A percentile compares a stretch with the other conserved stretches of the same genome.
These are phyloP conservation scores for Phenganax subtilis DNA, from an alignment of 92 coral and sea anemone species.

Conservation along the genomic window DNA sequence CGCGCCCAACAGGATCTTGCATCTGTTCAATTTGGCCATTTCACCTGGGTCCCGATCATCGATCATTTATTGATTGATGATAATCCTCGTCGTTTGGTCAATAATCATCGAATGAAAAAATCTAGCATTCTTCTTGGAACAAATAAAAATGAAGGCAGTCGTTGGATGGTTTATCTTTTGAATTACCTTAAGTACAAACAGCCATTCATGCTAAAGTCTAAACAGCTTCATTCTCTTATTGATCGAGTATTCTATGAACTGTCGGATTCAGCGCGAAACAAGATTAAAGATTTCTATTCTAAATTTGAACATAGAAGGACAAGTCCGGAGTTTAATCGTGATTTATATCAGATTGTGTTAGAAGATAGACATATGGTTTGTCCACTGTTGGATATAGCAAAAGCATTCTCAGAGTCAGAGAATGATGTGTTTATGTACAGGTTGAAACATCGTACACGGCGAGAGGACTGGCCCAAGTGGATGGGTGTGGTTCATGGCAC, in stretches of 20 bases:
- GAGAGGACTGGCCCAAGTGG: conserved; percentile 41
- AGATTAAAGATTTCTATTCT: conserved; percentile 31
- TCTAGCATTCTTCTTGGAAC: conserved; percentile 27
- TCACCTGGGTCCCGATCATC: conserved; percentile 35
- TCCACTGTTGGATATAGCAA: conserved; percentile 35
- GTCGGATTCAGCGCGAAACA: conserved; percentile 20
- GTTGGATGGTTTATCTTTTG: conserved; percentile 39
- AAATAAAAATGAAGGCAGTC: conserved; percentile 40
- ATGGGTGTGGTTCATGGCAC: conserved; percentile 41
- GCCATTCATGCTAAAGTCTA: conserved; percentile 1
- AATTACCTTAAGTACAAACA: conserved; percentile 24
- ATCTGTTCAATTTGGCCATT: conserved; percentile 35
- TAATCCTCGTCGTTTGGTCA: conserved; percentile 16
- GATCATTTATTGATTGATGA: conserved; percentile 16
- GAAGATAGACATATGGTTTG: conserved; percentile 41
- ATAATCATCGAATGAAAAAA: neutral
- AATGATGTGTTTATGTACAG: conserved; percentile 39
- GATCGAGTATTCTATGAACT: conserved; percentile 31
- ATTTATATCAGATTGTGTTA: conserved; percentile 27
- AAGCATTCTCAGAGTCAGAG: conserved; percentile 9
- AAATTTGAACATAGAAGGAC: conserved; percentile 24
- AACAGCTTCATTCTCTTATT: conserved; percentile 21
- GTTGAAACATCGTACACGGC: conserved; percentile 26
- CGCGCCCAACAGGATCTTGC: conserved; percentile 25
- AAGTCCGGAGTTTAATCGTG: conserved; percentile 30